Percentiles rank a stretch among this genome's conserved stretches.
Conservation (phyloP, 2,113 vertebrate species). For the Cyphomyrus discorhynchus region DNA sequence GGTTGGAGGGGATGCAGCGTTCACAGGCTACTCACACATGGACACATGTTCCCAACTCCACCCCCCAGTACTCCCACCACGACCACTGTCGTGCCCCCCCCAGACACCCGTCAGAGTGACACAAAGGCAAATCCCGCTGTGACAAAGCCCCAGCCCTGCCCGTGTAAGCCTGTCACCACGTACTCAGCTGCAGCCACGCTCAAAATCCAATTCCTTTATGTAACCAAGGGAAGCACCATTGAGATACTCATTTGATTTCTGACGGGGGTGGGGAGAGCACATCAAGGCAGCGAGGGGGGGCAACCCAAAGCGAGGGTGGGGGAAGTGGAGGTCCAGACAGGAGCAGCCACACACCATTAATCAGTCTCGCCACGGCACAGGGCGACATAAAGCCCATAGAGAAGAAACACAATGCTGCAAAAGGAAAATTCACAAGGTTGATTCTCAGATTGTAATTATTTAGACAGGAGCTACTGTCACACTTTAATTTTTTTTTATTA, state of each 20-base stretch:
- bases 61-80: background rate
- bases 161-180: constrained; percentile 17
- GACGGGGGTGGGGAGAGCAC: background rate
- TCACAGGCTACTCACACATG: background rate
- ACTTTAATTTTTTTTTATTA: constrained; percentile 12
- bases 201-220: constrained; percentile 24
- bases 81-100: background rate
- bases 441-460: constrained; percentile 17
- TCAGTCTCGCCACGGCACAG: constrained; percentile 18
- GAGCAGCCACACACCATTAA: constrained; percentile 28
- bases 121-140: constrained; percentile 20
- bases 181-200: constrained; percentile 16
- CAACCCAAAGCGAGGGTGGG: background rate
- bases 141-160: constrained; percentile 17
- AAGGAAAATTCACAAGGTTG: constrained; percentile 10
- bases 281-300: background rate
- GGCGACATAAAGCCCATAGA: constrained; percentile 13
- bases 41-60: background rate
- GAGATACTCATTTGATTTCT: constrained; percentile 35
- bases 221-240: constrained; percentile 37
- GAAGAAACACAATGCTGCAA: constrained; percentile 14
- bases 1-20: background rate
- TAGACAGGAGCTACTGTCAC: constrained; percentile 14
- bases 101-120: constrained; percentile 26
- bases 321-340: constrained; percentile 25